phyloP scores from a whole-genome alignment of 2,797 vertebrate genomes.

The Aselliscus stoliczkanus region DNA sequence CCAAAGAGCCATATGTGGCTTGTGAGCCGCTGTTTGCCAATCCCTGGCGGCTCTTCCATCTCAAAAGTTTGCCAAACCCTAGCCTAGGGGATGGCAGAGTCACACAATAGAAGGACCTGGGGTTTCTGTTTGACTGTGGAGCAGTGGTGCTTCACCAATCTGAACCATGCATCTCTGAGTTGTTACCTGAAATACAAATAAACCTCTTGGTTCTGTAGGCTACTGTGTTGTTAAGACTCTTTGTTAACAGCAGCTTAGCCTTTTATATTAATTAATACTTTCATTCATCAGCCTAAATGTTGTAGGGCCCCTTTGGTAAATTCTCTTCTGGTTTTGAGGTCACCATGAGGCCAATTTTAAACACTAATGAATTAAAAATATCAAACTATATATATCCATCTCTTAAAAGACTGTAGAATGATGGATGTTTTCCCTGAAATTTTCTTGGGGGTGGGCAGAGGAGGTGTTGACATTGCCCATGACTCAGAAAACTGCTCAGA shows the following conservation, averaged over 20 bases:
- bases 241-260: neutral
- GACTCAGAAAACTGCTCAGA: constrained; percentile 4
- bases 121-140: neutral
- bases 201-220: neutral
- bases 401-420: constrained; percentile 22
- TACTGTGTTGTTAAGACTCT: neutral
- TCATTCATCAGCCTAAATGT: neutral
- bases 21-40: no score
- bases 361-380: neutral
- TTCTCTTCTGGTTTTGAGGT: neutral
- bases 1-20: no score
- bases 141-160: neutral
- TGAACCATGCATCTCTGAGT: neutral
- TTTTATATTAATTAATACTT: constrained; percentile 11
- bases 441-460: neutral
- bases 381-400: neutral
- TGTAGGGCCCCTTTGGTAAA: neutral
- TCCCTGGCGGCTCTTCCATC: no score
- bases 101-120: neutral
- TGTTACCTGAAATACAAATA: neutral
- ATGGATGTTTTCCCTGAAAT: neutral
- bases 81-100: neutral
- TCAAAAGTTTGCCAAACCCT: no score
- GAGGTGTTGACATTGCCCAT: neutral
- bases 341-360: neutral